Evolutionary conservation across 2,888 invertebrate species (phyloP), one percentile per base, ranked within the genome.

Genomic region (Meteorus colon): DNA sequence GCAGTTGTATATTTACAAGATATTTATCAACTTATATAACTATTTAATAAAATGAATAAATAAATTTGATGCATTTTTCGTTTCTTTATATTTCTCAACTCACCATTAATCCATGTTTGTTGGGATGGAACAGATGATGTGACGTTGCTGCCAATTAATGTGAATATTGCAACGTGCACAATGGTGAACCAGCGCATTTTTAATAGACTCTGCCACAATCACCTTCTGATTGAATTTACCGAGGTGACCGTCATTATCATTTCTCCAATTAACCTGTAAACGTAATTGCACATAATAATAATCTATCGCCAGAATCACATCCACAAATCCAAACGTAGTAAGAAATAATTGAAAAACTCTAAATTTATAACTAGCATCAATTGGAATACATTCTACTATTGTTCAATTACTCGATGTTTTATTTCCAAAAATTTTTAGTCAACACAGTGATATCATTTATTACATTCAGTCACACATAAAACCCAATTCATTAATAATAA

Each of bases 21-120:
- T 8, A 29, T 14, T 34, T 34, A 34, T 34, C 34, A 34, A 2
- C 4, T 24, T 4, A 29, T 8, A 27, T 27, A 29, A 29, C 16
- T 0, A 62, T 16, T 2, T 14, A 31, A 62, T n/a, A 34, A 14
- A 31, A 62, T 31, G 29, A 14, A 19, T 14, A 16, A 62, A 10
- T n/a, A 1, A 62, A 16, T 1, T 29, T 31, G 14, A 2, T 31
- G 31, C 16, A 62, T 19, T 55, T 55, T 8, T 48, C 24, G 19
- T 55, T 55, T 55, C 19, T 5, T 6, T 6, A 55, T 24, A 55
- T 55, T 48, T 41, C 19, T n/a, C 24, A 24, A 63, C 65, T 65
- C n/a, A 65, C 65, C 65, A 37, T 65, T 65, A n/a, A 65, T 65
- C 65, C 65, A 65, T 37, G n/a, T 8, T 10, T 12, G 65, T 19